Conservation (phyloP, 2,113 vertebrate species). For the Merops nubicus region DNA sequence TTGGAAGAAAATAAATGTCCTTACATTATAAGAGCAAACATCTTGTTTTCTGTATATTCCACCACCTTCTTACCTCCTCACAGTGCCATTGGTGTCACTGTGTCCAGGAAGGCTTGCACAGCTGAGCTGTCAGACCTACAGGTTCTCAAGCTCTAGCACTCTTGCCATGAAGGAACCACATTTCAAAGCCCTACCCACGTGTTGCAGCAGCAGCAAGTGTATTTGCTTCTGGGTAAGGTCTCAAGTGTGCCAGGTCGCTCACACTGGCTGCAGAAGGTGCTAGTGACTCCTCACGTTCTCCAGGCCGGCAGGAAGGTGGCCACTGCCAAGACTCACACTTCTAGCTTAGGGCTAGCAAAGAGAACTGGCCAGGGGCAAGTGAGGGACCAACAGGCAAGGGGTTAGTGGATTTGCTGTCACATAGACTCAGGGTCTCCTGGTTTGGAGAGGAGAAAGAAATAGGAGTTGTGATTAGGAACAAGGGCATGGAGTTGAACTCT, state of each 20-base stretch:
- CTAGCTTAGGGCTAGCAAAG: background rate
- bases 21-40: background rate
- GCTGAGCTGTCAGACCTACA: background rate
- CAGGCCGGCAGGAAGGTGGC: background rate
- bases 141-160: background rate
- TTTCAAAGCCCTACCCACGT: background rate
- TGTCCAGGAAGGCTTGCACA: background rate
- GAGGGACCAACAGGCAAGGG: background rate
- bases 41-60: background rate
- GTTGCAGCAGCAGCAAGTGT: background rate
- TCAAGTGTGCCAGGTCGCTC: background rate
- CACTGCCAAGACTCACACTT: background rate
- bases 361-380: fast-evolving
- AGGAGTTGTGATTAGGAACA: background rate
- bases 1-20: background rate
- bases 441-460: background rate
- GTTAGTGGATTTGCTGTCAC: background rate
- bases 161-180: fast-evolving
- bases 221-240: background rate
- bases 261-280: background rate
- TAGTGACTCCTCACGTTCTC: background rate
- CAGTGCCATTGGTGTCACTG: background rate
- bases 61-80: background rate
- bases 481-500: background rate
- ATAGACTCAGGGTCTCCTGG: background rate